Conservation (phyloP, 2,113 vertebrate genomes). For the Hepsetus odoe region DNA sequence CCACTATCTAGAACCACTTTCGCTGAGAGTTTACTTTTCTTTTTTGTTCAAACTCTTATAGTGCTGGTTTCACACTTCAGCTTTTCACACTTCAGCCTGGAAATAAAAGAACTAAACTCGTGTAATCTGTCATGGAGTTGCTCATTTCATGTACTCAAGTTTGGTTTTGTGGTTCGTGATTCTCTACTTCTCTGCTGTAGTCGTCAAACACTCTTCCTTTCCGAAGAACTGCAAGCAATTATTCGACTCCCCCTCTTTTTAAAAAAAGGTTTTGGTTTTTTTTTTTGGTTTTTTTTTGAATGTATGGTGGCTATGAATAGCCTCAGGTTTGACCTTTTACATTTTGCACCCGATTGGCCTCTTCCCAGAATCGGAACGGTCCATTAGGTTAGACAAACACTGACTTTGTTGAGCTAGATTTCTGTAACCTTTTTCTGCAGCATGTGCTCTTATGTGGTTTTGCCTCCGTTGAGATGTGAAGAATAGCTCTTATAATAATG, state of each 20-base stretch:
- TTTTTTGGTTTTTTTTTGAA: background rate
- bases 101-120: background rate
- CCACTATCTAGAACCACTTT: too few relatives aligned
- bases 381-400: slow-evolving; percentile 47
- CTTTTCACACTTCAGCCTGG: background rate
- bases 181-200: too few relatives aligned
- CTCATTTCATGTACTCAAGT: background rate
- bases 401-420: slow-evolving; percentile 14
- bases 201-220: background rate
- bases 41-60: too few relatives aligned
- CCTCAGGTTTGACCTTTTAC: slow-evolving; percentile 27
- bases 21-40: too few relatives aligned
- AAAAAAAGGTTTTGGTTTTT: background rate
- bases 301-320: slow-evolving; percentile 40
- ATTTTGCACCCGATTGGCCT: slow-evolving; percentile 20
- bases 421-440: slow-evolving; percentile 17
- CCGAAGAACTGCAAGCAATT: background rate
- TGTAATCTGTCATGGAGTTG: background rate
- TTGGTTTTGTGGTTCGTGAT: background rate
- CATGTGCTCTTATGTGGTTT: slow-evolving; percentile 16
- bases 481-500: background rate
- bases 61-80: too few relatives aligned
- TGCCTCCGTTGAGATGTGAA: background rate
- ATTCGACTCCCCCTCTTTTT: too few relatives aligned
- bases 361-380: slow-evolving; percentile 20